Base-by-base conservation (phyloP, 1,140 invertebrate genomes). In the Drosophila nigrodunni region DNA sequence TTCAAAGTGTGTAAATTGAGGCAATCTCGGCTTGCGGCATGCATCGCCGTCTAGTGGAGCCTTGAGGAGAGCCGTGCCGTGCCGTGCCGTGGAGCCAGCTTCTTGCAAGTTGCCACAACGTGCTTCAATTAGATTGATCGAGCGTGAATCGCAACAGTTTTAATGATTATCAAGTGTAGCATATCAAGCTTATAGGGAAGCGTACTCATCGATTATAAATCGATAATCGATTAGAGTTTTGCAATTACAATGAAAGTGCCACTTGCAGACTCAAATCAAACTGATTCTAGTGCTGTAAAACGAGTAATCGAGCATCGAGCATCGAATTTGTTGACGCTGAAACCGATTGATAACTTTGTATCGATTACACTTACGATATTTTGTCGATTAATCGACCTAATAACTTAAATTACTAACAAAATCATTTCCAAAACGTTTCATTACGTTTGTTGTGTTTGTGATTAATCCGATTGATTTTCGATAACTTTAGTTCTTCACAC, bases 1-100 rank as follows among this genome's bases (percentile, higher is more conserved):
- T 87, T 87, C 77, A 50, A 62, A 83, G 83, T 83, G 80, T 72
- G 80, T 80, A 88, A 82, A 88, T 83, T 77, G 73, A 71, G 71
- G 77, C 80, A 80, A 87, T 83, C 80, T 58, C 41, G 34, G 64
- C 52, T 74, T 52, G 62, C 8, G 60, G 52, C 60, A 49, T 50
- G 25, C 54, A 62, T 34, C 34, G 34, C 4, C 25, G 25, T 30
- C 25, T 5, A 30, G 25, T 30, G 30, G 43, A 49, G 49, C 66
- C 72, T 73, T 68, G 71, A 52, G 54, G 41, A 30, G 8, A 7
- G 54, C 25, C 25, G 25, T 1, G 25, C 1, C 1, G 25, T 3
- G 25, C 25, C 25, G 25, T 3, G 25, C 25, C 25, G 18, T 21
- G 6, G 25, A 30, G 25, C 25, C 25, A 30, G 25, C 6, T 30